These are phyloP conservation scores for Fragum whitleyi DNA, from an alignment of 2,888 invertebrate genomes.

Conservation along the genomic window DNA sequence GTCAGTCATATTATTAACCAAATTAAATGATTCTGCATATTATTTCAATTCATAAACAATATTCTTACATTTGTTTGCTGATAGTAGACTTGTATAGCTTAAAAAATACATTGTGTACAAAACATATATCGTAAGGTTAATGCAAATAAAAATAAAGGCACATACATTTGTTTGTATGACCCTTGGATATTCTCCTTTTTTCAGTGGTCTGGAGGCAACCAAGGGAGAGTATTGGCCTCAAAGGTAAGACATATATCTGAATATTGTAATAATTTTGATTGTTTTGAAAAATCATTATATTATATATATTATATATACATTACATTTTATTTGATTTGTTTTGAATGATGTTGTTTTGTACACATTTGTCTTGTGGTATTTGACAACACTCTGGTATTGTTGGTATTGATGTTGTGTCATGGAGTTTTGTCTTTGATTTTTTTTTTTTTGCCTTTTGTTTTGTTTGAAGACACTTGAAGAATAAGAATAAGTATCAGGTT, in stretches of 20 bases:
- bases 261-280: neutral
- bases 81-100: too few relatives aligned
- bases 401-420: neutral
- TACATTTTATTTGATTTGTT: too few relatives aligned
- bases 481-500: too few relatives aligned
- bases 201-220: neutral
- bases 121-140: too few relatives aligned
- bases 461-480: neutral
- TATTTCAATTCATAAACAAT: too few relatives aligned
- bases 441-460: neutral
- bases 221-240: slow-evolving; percentile 9
- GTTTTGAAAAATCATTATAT: neutral
- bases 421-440: neutral
- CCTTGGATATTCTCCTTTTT: too few relatives aligned
- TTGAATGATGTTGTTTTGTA: neutral
- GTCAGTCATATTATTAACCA: too few relatives aligned
- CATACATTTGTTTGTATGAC: too few relatives aligned
- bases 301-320: neutral
- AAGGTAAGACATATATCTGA: neutral
- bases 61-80: too few relatives aligned
- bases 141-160: too few relatives aligned
- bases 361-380: neutral
- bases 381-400: neutral
- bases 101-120: too few relatives aligned
- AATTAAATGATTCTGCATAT: too few relatives aligned